phyloP scores from a whole-genome alignment of 1,140 invertebrate species.

The Cherax destructor region DNA sequence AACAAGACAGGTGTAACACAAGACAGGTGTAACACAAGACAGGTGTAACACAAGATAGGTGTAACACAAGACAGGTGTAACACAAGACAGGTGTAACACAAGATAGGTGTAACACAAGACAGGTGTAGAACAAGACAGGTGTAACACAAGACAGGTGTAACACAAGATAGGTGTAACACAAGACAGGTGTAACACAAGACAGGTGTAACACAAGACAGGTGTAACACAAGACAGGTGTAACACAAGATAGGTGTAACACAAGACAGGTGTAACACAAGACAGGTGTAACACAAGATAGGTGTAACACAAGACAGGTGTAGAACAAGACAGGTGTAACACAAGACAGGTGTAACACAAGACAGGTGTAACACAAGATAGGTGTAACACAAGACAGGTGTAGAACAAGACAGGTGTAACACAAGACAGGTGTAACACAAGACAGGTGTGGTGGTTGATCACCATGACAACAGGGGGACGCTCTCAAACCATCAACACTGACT shows the following conservation, averaged over 20 bases:
- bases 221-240: not conserved
- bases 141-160: not conserved
- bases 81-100: not conserved
- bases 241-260: no score
- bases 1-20: no score
- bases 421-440: not conserved
- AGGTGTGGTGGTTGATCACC: not conserved
- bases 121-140: no score
- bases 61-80: no score
- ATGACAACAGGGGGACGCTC: slow-evolving; percentile 27
- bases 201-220: not conserved
- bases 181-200: no score
- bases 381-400: not conserved
- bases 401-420: no score
- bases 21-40: not conserved
- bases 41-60: not conserved
- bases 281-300: no score
- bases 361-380: not conserved
- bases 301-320: not conserved
- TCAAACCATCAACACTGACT: not conserved
- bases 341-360: not conserved
- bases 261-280: not conserved
- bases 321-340: no score
- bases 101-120: no score
- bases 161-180: no score